A percentile compares a stretch with the other conserved stretches of the same genome.
phyloP scores from a whole-genome alignment of 1,140 invertebrate species.

The Zaprionus inermis region DNA sequence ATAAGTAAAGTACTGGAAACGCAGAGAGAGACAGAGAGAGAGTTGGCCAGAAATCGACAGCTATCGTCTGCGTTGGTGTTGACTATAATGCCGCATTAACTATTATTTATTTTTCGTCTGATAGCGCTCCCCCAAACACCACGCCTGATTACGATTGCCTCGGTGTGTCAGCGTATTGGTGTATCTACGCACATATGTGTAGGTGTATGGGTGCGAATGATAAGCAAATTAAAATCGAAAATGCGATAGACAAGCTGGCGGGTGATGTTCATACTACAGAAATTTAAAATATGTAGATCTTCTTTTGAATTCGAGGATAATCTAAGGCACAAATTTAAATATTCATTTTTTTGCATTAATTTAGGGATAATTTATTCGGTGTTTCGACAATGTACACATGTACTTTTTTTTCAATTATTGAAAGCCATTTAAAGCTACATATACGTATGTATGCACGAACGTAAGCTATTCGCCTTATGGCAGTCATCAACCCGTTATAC shows the following conservation, averaged over 20 bases:
- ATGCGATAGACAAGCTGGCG: constrained; percentile 70
- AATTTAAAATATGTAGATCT: neutral
- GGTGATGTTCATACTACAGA: neutral
- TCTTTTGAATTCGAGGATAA: neutral
- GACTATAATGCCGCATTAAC: constrained; percentile 78
- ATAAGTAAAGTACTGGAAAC: constrained; percentile 22
- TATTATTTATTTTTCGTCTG: constrained; percentile 73
- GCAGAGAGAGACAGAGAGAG: neutral
- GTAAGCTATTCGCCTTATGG: constrained; percentile 3
- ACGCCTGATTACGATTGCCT: constrained; percentile 50
- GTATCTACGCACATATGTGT: constrained; percentile 2
- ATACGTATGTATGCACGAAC: neutral
- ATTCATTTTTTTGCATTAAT: neutral
- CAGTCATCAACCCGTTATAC: constrained; percentile 38
- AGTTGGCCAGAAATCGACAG: constrained; percentile 61
- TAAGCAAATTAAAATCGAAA: constrained; percentile 76
- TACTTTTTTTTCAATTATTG: too few relatives aligned
- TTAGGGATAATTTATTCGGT: neutral
- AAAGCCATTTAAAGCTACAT: neutral
- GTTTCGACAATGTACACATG: neutral
- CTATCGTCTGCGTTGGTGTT: constrained; percentile 59
- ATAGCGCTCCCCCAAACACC: constrained; percentile 56
- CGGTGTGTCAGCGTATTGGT: constrained; percentile 7
- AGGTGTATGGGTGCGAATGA: constrained; percentile 36
- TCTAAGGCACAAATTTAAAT: constrained; percentile 2